Conservation (phyloP, 2,113 vertebrate genomes). For the Corvus moneduloides region DNA sequence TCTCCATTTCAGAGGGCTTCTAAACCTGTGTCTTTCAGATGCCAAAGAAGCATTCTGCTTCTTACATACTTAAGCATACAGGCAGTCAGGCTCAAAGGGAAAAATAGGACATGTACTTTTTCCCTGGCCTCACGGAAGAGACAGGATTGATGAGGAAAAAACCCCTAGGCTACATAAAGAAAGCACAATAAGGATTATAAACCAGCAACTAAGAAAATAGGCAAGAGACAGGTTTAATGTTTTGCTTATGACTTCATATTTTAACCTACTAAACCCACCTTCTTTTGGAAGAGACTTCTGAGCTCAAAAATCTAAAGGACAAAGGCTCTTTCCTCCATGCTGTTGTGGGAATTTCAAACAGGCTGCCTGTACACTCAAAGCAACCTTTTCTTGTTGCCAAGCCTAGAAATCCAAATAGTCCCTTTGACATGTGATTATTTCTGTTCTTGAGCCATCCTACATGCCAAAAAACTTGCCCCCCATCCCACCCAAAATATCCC, state of each 20-base stretch:
- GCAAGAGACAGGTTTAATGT: not conserved
- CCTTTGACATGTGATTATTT: not conserved
- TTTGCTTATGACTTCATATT: not conserved
- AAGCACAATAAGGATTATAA: not conserved
- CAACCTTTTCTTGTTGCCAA: not conserved
- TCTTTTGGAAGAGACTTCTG: not conserved
- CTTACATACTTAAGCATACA: not conserved
- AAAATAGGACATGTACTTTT: not conserved
- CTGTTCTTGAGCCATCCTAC: not conserved
- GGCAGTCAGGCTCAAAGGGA: not conserved
- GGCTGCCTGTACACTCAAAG: not conserved
- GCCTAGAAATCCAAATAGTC: not conserved
- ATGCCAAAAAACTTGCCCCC: not conserved
- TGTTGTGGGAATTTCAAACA: not conserved
- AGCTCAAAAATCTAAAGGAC: not conserved
- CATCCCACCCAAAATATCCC: fast-evolving
- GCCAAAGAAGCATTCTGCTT: not conserved
- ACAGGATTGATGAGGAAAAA: not conserved
- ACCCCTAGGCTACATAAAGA: not conserved
- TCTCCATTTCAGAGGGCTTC: not conserved
- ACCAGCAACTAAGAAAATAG: not conserved
- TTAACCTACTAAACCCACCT: not conserved
- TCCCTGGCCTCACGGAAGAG: not conserved
- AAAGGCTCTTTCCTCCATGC: not conserved
- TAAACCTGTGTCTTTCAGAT: not conserved